Base-by-base conservation (phyloP, 2,113 vertebrate species). In the Emydocephalus ijimae region DNA sequence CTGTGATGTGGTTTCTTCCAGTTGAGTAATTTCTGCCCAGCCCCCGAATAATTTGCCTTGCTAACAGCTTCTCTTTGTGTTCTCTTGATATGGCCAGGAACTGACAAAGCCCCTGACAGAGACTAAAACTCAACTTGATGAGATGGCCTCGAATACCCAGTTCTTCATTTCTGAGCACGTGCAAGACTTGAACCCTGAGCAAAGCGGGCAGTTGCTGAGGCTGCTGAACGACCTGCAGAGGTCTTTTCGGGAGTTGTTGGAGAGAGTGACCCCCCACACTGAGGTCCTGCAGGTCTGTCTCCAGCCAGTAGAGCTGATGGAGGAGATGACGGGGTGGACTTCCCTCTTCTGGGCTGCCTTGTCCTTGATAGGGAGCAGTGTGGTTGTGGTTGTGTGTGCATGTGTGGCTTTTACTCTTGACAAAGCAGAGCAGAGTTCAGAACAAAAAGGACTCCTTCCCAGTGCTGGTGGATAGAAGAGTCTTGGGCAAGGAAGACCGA, bases 141-240 rank as follows among this genome's bases (percentile, higher is more conserved):
- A 89, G 39, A 93, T 98, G 0, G 98, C 98, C 81, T 98, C 98
- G 1, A 98, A 98, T 93, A 95, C 98, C 93, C 99, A 99, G 96
- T 87, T 98, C 92, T 99, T 99, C 90, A 98, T 99, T 96, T 99
- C 99, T 0, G 98, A 99, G 97, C 98, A 98, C 0, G 98, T 98
- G 0, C 98, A 98, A 96, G 98, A 99, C 92, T 93, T 99, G 92
- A 97, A 94, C 6, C 98, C 98, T 0, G 98, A 98, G 94, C 98
- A 99, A 96, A 99, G 98, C 97, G 96, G 97, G 92, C 97, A 97
- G 94, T 97, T 99, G 55, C 97, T 99, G 92, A 96, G 97, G 93
- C 97, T 98, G 95, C 98, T 99, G 34, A 98, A 98, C 54, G 98
- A 98, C 96, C 97, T 99, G 85, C 99, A 99, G 97, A 97, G 92